A percentile compares a stretch with the other conserved stretches of the same genome.
phyloP scores from a whole-genome alignment of 2,888 invertebrate genomes.

The Morpho helenor region DNA sequence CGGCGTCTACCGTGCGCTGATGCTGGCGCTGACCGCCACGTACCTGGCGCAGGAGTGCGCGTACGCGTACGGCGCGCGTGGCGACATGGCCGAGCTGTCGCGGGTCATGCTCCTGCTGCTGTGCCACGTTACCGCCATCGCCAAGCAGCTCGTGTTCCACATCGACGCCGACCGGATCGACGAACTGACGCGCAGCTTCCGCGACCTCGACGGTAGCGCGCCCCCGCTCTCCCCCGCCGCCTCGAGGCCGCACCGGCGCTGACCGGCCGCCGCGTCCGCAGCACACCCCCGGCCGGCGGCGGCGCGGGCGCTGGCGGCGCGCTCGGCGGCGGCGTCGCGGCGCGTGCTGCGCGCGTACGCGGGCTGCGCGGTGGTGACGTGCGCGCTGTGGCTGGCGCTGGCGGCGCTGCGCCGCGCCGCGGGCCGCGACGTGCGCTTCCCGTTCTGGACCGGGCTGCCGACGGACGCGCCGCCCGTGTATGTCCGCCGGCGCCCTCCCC shows the following conservation, averaged over 20 bases:
- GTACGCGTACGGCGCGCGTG: constrained; percentile 50
- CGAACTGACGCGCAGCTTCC: constrained; percentile 32
- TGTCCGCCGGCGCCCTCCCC: neutral
- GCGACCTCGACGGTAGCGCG: constrained; percentile 32
- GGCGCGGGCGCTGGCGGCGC: constrained; percentile 45
- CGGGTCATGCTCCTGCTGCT: constrained; percentile 67
- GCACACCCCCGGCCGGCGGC: constrained; percentile 33
- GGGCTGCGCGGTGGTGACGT: constrained; percentile 53
- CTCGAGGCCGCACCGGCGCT: too few species aligned
- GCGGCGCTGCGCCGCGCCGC: constrained; percentile 38
- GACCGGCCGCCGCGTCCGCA: constrained; percentile 9
- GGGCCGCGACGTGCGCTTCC: constrained; percentile 42
- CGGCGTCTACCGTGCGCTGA: constrained; percentile 36
- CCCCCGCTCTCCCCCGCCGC: too few species aligned
- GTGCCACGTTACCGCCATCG: constrained; percentile 63
- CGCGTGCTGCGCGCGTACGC: constrained; percentile 33
- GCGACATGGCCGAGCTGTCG: constrained; percentile 56
- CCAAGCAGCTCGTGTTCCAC: constrained; percentile 58
- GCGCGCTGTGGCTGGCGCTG: constrained; percentile 55
- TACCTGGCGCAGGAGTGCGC: constrained; percentile 47
- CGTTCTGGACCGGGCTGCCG: constrained; percentile 34
- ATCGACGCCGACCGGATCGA: constrained; percentile 37
- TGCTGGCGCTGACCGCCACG: constrained; percentile 36
- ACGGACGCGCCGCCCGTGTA: constrained; percentile 24
- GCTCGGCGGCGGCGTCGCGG: constrained; percentile 43